phyloP scores from a whole-genome alignment of 1,140 invertebrate genomes.

The Tyrophagus putrescentiae region DNA sequence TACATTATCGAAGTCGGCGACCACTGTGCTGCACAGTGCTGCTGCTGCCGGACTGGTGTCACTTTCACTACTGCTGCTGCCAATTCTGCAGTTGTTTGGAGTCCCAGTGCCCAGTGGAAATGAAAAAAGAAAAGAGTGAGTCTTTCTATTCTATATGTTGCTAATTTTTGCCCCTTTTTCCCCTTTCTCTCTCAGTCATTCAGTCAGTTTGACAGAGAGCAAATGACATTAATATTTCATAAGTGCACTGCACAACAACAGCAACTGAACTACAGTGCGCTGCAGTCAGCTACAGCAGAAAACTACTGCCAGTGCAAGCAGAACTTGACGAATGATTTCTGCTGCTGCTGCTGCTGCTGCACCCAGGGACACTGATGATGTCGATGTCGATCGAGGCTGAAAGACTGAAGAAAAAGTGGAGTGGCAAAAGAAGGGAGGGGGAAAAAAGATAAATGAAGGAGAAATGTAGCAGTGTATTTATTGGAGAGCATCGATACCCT shows the following conservation, averaged over 20 bases:
- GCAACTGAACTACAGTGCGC: too few relatives aligned
- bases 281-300: too few relatives aligned
- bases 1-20: neutral
- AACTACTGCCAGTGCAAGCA: too few relatives aligned
- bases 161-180: neutral
- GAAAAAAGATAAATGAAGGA: slow-evolving; percentile 15
- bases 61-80: too few relatives aligned
- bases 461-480: slow-evolving; percentile 1
- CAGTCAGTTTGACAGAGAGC: too few relatives aligned
- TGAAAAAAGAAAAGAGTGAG: neutral
- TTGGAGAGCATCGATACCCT: slow-evolving; percentile 11
- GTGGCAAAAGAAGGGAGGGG: neutral
- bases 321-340: too few relatives aligned
- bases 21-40: neutral
- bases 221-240: slow-evolving; percentile 13
- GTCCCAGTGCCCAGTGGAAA: too few relatives aligned
- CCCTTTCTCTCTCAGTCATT: neutral
- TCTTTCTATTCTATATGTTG: neutral
- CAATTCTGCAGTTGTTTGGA: too few relatives aligned
- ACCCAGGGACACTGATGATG: too few relatives aligned
- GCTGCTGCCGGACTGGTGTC: too few relatives aligned
- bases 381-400: neutral
- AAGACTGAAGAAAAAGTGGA: neutral
- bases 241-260: neutral
- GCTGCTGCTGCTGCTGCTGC: too few relatives aligned